Conservation (phyloP, 2,888 invertebrate species). For the Capitulum mitella region DNA sequence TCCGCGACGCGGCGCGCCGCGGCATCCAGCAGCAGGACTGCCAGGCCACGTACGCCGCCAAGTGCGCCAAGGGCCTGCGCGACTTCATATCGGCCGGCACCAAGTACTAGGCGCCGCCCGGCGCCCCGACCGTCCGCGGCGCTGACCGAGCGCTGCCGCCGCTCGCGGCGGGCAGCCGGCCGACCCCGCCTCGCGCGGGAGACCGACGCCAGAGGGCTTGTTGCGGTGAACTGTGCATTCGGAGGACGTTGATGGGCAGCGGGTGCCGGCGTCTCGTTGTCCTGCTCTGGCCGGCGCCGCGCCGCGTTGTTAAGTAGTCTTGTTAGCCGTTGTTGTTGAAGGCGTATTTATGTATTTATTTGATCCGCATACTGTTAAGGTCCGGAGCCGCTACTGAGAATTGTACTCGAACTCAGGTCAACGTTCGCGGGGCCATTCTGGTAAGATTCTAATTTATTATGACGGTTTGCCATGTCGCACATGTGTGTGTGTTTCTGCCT, state of each 20-base stretch:
- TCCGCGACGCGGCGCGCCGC: background rate
- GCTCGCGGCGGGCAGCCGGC: background rate
- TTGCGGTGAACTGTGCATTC: background rate
- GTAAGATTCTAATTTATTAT: too few relatives aligned
- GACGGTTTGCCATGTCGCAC: too few relatives aligned
- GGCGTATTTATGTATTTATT: slow-evolving; percentile 8
- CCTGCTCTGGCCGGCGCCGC: background rate
- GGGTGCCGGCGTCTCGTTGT: background rate
- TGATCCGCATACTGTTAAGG: background rate
- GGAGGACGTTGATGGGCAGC: background rate
- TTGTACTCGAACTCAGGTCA: too few relatives aligned
- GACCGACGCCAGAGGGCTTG: background rate
- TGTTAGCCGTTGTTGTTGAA: background rate
- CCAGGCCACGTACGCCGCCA: background rate
- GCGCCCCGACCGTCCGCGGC: background rate
- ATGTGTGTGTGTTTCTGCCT: too few relatives aligned
- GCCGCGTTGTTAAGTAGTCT: background rate
- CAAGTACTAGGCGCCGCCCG: background rate
- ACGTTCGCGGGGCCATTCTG: too few relatives aligned
- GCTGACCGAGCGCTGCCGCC: background rate
- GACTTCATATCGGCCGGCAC: background rate
- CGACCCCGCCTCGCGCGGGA: too few relatives aligned
- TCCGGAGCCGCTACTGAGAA: too few relatives aligned
- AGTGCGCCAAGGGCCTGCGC: slow-evolving; percentile 15
- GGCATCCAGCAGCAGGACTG: slow-evolving; percentile 14